A percentile compares a stretch with the other conserved stretches of the same genome.
Evolutionary conservation across 2,888 invertebrate genomes (phyloP).

Genomic region (Icerya purchasi): DNA sequence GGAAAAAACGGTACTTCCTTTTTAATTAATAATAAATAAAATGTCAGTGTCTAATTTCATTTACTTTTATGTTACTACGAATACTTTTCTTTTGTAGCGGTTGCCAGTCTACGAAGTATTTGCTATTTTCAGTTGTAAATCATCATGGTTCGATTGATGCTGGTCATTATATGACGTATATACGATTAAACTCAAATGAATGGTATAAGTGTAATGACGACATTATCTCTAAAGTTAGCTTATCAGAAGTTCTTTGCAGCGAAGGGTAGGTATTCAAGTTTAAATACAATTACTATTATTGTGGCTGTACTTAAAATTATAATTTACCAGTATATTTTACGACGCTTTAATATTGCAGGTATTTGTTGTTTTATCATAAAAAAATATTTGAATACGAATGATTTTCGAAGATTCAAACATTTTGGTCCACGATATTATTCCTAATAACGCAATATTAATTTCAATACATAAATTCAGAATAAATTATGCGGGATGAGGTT

Average conservation of each 20-base stretch:
- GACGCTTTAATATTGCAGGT: conserved; percentile 36
- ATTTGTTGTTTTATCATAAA: conserved; percentile 90
- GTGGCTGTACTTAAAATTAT: not conserved
- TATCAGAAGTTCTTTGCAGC: conserved; percentile 79
- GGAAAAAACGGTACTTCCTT: too few species aligned
- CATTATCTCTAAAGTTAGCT: conserved; percentile 65
- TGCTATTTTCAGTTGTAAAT: conserved; percentile 85
- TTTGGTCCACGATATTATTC: too few species aligned
- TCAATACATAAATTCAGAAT: too few species aligned
- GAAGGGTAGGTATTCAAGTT: conserved; percentile 50
- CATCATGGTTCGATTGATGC: conserved; percentile 80
- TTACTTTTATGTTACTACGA: too few species aligned
- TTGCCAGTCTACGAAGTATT: conserved; percentile 6
- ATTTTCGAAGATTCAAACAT: too few species aligned
- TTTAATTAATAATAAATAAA: too few species aligned
- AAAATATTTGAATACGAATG: conserved; percentile 27
- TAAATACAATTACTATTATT: not conserved
- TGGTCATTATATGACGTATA: conserved; percentile 90
- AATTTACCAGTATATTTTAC: not conserved
- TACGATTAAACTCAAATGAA: conserved; percentile 73
- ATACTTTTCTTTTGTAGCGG: too few species aligned
- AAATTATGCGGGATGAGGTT: too few species aligned
- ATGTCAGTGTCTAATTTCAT: too few species aligned
- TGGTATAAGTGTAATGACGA: conserved; percentile 98
- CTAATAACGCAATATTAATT: too few species aligned